Evolutionary conservation across 2,113 vertebrate genomes (phyloP), one percentile per base, ranked within the genome.

Genomic region (Sphaerodactylus townsendi): DNA sequence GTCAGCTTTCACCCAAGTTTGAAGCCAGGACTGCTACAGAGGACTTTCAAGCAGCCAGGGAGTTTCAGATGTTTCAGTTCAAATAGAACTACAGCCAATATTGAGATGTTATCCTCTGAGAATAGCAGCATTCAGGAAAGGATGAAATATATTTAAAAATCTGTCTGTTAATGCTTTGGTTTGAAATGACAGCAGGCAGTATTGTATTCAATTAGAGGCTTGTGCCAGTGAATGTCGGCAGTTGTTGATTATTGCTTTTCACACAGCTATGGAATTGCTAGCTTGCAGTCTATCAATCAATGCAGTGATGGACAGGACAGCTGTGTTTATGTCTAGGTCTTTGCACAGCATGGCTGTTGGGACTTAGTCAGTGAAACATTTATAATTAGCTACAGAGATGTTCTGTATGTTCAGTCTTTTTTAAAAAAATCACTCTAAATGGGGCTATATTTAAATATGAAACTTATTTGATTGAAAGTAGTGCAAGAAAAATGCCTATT

Each of bases 51-150:
- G n/a, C n/a, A n/a, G n/a, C n/a, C n/a, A n/a, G n/a, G n/a, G n/a
- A n/a, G n/a, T n/a, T n/a, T n/a, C n/a, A n/a, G n/a, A 62, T 79
- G 73, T 84, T 74, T 69, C 74, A 77, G 28, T 3, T 28, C 81
- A 72, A 28, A 19, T 8, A 23, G 37, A 86, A 28, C 3, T 86
- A 68, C 50, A 91, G 83, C 83, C 84, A 86, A 77, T 86, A 62
- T 28, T 90, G 79, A 74, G 82, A 87, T 82, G 91, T 73, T 86
- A 82, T 86, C 86, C 87, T 64, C 83, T 83, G 86, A 90, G 83
- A 68, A 78, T 85, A 76, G 71, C 35, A 19, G 77, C 33, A 73
- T 28, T 35, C 74, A 91, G 79, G 74, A 82, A 89, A 76, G 10
- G 25, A 13, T 30, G 39, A 70, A 87, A 76, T 73, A 73, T 71